Evolutionary conservation across 2,888 invertebrate species (phyloP), one percentile per base, ranked within the genome.

Genomic region (Tetrapedia diversipes): DNA sequence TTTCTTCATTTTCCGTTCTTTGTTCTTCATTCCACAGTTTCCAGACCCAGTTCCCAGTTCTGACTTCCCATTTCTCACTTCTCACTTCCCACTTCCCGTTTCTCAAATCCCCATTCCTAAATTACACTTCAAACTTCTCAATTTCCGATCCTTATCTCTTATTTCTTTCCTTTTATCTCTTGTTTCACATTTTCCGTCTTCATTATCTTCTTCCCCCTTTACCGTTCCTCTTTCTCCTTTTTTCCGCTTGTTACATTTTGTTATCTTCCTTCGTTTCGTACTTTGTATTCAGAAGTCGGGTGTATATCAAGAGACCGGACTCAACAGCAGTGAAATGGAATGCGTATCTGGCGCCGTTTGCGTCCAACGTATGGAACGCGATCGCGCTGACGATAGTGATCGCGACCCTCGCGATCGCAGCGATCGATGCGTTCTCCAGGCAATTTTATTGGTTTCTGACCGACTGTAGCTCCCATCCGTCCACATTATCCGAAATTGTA

Each of bases 311-410:
- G 61, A 87, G 88, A 45, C 91, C 91, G 0, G 82, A 79, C 1
- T 82, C 82, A 6, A 72, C 86, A 7, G 80, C 88, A 0, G 73
- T 91, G 2, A 91, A 91, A 60, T 91, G 91, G 91, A 66, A 86
- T 27, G 89, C 89, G 8, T 91, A 90, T 43, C 78, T 86, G 8
- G 87, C 87, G 6, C 91, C 91, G 1, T 91, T 91, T 69, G 76
- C 87, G 4, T 45, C n/a, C 0, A 86, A 83, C 37, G 89, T 91
- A 53, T 91, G 91, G 91, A 69, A 81, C 51, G 75, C 87, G 1
- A 63, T 91, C 10, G 77, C 77, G 1, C n/a, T 87, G 14, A 56
- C 89, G 16, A 88, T 90, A 22, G 1, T 86, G 16, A 49, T 90
- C 1, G 80, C 86, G 0, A 87, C 87, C 29, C 53, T 69, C 0